Percentiles rank a stretch among this genome's conserved stretches.
Evolutionary conservation across 2,888 invertebrate genomes (phyloP).

Genomic region (Ceramica pisi): DNA sequence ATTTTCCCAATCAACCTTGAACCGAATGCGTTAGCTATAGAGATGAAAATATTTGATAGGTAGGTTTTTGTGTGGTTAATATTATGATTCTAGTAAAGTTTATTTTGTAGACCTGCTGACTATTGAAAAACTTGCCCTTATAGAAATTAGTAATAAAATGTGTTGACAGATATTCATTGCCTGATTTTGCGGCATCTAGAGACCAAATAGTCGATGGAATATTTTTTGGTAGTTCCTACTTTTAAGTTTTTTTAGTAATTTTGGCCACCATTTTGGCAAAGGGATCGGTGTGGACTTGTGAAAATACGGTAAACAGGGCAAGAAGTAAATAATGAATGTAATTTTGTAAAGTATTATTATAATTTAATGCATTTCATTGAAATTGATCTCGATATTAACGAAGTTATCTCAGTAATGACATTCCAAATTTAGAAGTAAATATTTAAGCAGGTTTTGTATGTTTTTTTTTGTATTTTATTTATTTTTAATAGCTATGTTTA

Average conservation of each 20-base stretch:
- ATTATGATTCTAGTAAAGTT: too few species aligned
- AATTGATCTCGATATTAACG: slow-evolving; percentile 57
- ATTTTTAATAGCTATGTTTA: neutral
- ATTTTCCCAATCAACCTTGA: too few species aligned
- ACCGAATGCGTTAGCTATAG: too few species aligned
- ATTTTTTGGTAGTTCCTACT: neutral
- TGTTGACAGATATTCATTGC: neutral
- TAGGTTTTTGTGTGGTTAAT: too few species aligned
- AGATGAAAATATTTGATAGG: too few species aligned
- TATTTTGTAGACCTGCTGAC: too few species aligned
- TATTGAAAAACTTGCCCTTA: neutral
- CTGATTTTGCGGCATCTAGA: neutral
- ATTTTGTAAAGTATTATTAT: slow-evolving; percentile 36
- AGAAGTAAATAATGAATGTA: slow-evolving; percentile 26
- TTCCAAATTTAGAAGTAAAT: slow-evolving; percentile 46
- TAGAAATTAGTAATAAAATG: neutral
- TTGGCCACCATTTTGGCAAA: neutral
- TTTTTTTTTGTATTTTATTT: slow-evolving; percentile 1
- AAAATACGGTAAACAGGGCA: slow-evolving; percentile 62
- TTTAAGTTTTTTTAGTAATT: neutral
- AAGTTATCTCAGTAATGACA: slow-evolving; percentile 37
- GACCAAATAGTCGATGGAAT: neutral
- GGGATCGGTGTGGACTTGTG: slow-evolving; percentile 11
- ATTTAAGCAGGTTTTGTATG: neutral
- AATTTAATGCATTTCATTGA: slow-evolving; percentile 19